Evolutionary conservation across 2,797 vertebrate species (phyloP), one percentile per base, ranked within the genome.

Genomic region (Heteromormyrus szaboi): DNA sequence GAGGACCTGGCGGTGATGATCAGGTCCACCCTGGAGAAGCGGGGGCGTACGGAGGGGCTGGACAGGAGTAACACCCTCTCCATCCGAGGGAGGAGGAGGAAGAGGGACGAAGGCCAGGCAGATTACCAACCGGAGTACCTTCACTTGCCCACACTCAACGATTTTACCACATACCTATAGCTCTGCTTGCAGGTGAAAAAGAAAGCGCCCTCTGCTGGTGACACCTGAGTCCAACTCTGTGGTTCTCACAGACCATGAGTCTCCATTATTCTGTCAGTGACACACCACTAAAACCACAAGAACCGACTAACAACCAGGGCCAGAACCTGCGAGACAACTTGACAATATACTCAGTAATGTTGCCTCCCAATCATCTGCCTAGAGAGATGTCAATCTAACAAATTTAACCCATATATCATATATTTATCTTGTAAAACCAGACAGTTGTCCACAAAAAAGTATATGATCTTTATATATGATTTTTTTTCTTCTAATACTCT

Each of bases 1-100:
- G 95, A 97, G 53, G 96, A 99, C 86, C 96, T 99, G 90, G 97
- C 97, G 62, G 94, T 98, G 88, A 98, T 97, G 97, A 97, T 98
- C 89, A 93, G 95, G 81, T 91, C 8, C 0, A 97, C 95, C 89
- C 94, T 99, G 92, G 95, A 97, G 93, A 96, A 94, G 41, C 96
- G 33, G 51, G 96, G 65, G 2, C 92, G 95, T 81, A 93, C 93
- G 0, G 68, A 94, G 37, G 92, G 90, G 0, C 89, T 93, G 87
- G 91, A 92, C 89, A 94, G 89, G 17, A 94, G 9, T 89, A 94
- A 93, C 85, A 89, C 92, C 0, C 90, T 92, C 68, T 94, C 88
- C 3, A 92, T 90, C 22, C 92, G 96, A 88, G 94, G 95, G 93
- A 97, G 94, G 87, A 93, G 93, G 56, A 86, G 96, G 89, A 91